These are phyloP conservation scores for Platalea minor DNA, from an alignment of 2,797 vertebrate genomes.

Conservation along the genomic window DNA sequence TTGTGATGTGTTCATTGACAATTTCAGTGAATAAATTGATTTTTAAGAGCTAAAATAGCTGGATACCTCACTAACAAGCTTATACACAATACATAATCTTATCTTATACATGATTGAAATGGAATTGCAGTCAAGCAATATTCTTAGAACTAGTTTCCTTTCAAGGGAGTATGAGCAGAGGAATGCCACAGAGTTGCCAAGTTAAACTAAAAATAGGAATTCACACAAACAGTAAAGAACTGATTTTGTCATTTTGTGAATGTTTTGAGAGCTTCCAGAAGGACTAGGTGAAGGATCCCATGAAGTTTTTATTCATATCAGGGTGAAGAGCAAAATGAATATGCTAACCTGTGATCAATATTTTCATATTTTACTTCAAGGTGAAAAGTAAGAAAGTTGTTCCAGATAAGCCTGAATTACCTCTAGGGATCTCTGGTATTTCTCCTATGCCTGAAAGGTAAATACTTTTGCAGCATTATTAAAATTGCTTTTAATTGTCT, in stretches of 20 bases:
- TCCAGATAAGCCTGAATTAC: conserved; percentile 70
- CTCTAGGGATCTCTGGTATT: conserved; percentile 48
- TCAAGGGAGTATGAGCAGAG: background rate
- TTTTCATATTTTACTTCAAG: conserved; percentile 68
- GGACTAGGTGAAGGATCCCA: background rate
- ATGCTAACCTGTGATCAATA: conserved; percentile 20
- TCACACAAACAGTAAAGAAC: background rate
- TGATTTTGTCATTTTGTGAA: conserved; percentile 11
- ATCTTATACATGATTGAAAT: background rate
- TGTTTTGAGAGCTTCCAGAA: background rate
- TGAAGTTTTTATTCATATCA: background rate
- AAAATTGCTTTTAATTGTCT: background rate
- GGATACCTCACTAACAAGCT: conserved; percentile 10
- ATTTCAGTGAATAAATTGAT: conserved; percentile 24
- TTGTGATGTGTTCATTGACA: conserved; percentile 50
- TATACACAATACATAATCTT: background rate
- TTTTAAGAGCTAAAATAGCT: conserved; percentile 36
- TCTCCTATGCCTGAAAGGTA: conserved; percentile 73
- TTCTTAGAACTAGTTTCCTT: background rate
- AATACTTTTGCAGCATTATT: conserved; percentile 50
- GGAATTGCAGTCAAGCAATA: background rate
- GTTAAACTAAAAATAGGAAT: background rate
- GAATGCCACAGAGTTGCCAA: background rate
- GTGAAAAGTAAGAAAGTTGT: conserved; percentile 69
- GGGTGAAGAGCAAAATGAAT: conserved; percentile 33